Conservation (phyloP, 2,888 invertebrate genomes). For the Scaptomyza caliginosa region DNA sequence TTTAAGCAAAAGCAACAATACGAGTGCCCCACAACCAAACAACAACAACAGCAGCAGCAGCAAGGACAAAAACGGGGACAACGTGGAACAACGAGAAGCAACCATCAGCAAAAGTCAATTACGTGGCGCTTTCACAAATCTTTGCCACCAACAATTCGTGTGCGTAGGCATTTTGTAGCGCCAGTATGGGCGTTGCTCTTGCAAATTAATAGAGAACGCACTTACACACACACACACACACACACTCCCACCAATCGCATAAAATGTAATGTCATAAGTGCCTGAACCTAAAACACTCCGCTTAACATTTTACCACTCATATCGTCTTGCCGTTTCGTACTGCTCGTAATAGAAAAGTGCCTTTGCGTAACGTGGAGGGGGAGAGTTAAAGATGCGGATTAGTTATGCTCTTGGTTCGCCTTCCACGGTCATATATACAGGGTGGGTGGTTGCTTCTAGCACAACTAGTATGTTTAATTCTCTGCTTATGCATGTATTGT, state of each 20-base stretch:
- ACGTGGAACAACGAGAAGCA: slow-evolving; percentile 24
- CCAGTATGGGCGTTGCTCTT: slow-evolving; percentile 18
- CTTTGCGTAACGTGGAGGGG: slow-evolving; percentile 3
- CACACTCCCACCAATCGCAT: slow-evolving; percentile 38
- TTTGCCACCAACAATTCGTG: slow-evolving; percentile 64
- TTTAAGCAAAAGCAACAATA: slow-evolving; percentile 68
- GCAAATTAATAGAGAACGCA: slow-evolving; percentile 75
- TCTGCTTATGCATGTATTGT: slow-evolving; percentile 72
- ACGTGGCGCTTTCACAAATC: slow-evolving; percentile 75
- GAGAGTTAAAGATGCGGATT: slow-evolving; percentile 66
- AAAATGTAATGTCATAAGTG: slow-evolving; percentile 79
- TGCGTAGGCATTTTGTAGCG: slow-evolving; percentile 54
- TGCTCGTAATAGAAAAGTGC: slow-evolving; percentile 55
- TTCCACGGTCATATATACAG: background rate
- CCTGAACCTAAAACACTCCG: slow-evolving; percentile 77
- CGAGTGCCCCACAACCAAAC: slow-evolving; percentile 12
- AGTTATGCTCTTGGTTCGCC: slow-evolving; percentile 69
- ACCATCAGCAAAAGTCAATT: slow-evolving; percentile 72
- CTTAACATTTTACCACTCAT: slow-evolving; percentile 70
- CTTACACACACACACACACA: slow-evolving; percentile 19
- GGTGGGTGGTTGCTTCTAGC: slow-evolving; percentile 35
- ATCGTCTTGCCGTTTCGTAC: slow-evolving; percentile 41
- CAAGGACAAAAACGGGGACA: slow-evolving; percentile 22
- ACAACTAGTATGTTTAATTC: slow-evolving; percentile 61
- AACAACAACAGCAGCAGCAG: slow-evolving; percentile 15